Percentiles rank a stretch among this genome's conserved stretches.
Conservation (phyloP, 2,888 invertebrate genomes). For the Rotaria socialis region DNA sequence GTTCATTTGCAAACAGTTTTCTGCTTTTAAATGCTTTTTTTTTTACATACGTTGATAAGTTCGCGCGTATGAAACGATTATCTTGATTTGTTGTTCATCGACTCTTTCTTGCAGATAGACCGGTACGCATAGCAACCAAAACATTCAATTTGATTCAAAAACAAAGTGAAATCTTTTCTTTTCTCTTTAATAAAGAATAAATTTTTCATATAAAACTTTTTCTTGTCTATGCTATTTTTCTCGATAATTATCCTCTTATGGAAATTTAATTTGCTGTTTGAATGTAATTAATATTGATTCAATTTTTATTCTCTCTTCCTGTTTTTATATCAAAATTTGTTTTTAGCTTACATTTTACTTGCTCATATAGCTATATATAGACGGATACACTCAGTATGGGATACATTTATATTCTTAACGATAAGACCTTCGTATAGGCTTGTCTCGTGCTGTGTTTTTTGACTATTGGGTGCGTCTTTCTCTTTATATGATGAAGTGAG, state of each 20-base stretch:
- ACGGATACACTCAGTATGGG: not conserved
- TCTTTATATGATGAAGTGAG: not conserved
- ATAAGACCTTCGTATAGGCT: not conserved
- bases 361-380: not conserved
- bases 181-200: not conserved
- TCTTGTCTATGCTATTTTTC: not conserved
- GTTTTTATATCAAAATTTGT: too few relatives aligned
- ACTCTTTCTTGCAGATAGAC: not conserved
- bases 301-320: not conserved
- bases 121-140: conserved; percentile 14
- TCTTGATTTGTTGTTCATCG: not conserved
- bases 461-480: not conserved
- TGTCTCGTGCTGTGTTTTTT: not conserved
- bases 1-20: too few relatives aligned
- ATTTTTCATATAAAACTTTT: too few relatives aligned
- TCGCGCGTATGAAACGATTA: conserved; percentile 29
- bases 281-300: not conserved
- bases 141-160: not conserved
- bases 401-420: not conserved
- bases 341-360: too few relatives aligned
- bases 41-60: not conserved
- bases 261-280: not conserved
- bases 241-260: not conserved
- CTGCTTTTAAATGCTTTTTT: too few relatives aligned
- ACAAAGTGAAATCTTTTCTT: not conserved